These are phyloP conservation scores for Sciurus vulgaris DNA, from an alignment of 2,797 vertebrate genomes.

Conservation along the genomic window DNA sequence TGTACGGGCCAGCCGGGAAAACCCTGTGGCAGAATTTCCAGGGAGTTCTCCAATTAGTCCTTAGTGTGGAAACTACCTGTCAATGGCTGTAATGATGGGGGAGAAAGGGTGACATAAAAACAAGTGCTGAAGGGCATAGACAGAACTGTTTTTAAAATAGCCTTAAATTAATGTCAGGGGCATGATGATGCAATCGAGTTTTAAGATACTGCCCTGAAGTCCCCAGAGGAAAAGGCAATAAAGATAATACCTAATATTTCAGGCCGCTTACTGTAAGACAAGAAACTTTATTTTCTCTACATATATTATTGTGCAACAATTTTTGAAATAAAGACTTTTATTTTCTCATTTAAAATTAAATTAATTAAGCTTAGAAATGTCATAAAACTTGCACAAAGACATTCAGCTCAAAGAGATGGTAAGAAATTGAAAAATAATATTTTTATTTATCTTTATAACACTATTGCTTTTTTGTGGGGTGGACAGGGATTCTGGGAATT, in stretches of 20 bases:
- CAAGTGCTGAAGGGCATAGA: background rate
- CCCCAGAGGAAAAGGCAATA: background rate
- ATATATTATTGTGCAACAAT: background rate
- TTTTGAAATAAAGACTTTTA: background rate
- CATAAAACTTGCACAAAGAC: background rate
- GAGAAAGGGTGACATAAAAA: background rate
- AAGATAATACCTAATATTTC: conserved; percentile 17
- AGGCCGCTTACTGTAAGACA: background rate
- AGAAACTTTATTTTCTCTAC: background rate
- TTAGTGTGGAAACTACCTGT: background rate
- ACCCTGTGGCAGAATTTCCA: background rate
- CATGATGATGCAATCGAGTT: background rate
- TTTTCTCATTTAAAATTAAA: conserved; percentile 53
- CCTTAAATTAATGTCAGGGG: background rate
- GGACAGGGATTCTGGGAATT: background rate
- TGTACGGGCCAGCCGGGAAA: background rate
- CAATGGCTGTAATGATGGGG: background rate
- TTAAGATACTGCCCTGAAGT: background rate
- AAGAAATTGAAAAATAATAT: background rate
- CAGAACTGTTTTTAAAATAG: background rate
- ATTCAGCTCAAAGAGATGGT: background rate
- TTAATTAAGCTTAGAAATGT: background rate
- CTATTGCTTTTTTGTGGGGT: background rate
- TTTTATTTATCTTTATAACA: background rate
- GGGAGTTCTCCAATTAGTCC: background rate